A percentile compares a stretch with the other conserved stretches of the same genome.
These are phyloP conservation scores for Synanthedon tipuliformis DNA, from an alignment of 2,888 invertebrate species.

Conservation along the genomic window DNA sequence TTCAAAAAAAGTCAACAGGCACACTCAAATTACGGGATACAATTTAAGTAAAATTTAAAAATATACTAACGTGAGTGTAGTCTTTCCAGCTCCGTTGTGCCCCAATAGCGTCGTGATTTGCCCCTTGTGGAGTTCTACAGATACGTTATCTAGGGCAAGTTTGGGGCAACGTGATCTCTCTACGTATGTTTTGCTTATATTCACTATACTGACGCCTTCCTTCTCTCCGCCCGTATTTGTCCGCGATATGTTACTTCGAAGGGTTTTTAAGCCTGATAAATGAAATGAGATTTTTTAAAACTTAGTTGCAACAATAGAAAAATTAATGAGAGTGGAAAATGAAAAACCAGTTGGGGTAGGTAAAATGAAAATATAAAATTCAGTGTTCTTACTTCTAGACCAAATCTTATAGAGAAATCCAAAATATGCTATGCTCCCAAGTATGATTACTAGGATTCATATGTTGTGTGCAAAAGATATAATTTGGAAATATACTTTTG, in stretches of 20 bases:
- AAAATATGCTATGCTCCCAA: too few species aligned
- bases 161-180: slow-evolving; percentile 32
- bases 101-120: slow-evolving; percentile 90
- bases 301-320: background rate
- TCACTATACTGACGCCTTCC: slow-evolving; percentile 80
- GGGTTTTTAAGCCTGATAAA: slow-evolving; percentile 33
- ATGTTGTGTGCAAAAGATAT: too few species aligned
- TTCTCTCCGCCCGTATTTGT: slow-evolving; percentile 38
- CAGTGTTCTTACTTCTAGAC: too few species aligned
- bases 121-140: slow-evolving; percentile 81
- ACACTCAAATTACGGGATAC: too few species aligned
- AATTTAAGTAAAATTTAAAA: background rate
- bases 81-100: slow-evolving; percentile 93
- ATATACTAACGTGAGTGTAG: slow-evolving; percentile 82
- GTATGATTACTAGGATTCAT: too few species aligned
- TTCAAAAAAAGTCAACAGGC: background rate
- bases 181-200: slow-evolving; percentile 77
- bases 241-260: slow-evolving; percentile 32
- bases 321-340: background rate
- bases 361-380: too few species aligned
- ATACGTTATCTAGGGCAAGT: slow-evolving; percentile 80
- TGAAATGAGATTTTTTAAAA: background rate
- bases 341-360: background rate
- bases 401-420: too few species aligned
- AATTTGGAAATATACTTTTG: too few species aligned